Base-by-base conservation (phyloP, 2,113 vertebrate genomes). In the Xyliphius kryptos region DNA sequence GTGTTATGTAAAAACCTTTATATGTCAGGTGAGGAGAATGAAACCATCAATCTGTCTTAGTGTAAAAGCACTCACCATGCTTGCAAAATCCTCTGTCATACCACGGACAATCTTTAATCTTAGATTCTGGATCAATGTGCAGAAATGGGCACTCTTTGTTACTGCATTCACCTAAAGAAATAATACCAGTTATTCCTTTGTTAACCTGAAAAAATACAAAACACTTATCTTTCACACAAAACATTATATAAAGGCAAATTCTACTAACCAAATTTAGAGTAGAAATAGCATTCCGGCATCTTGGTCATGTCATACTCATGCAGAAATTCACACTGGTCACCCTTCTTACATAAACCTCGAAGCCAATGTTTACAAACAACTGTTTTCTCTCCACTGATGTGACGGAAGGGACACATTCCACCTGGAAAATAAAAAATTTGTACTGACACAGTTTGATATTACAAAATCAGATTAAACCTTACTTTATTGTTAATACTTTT, bases 251-350 rank as follows among this genome's bases (percentile, higher is more conserved):
- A 15, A 11, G 21, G 16, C 11, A 43, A 13, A 40, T 9, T 1
- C 14, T 19, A 43, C 91, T 75, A 73, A 98, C 96, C 95, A 10
- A 98, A 98, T 77, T 98, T 99, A 40, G 96, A 99, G 85, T 99
- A 99, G 86, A 99, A 99, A 82, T 99, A 99, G 81, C 96, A 99
- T 78, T 99, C 96, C 0, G 96, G 96, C 96, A 99, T 99, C 89
- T 97, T 98, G 76, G 95, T 99, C 96, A 99, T 99, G 83, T 99
- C 96, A 1, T 98, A 99, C 54, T 99, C 96, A 0, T 99, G 96
- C 46, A 99, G 84, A 57, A 99, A 99, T 85, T 99, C 96, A 51
- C 96, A 99, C 81, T 99, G 96, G 80, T 99, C 96, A 64, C 96
- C 96, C 70, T 99, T 99, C 83, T 99, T 99, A 82, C 96, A 99